Percentiles rank a stretch among this genome's conserved stretches.
These are phyloP conservation scores for Paracanthobrama guichenoti DNA, from an alignment of 2,113 vertebrate genomes.

Conservation along the genomic window DNA sequence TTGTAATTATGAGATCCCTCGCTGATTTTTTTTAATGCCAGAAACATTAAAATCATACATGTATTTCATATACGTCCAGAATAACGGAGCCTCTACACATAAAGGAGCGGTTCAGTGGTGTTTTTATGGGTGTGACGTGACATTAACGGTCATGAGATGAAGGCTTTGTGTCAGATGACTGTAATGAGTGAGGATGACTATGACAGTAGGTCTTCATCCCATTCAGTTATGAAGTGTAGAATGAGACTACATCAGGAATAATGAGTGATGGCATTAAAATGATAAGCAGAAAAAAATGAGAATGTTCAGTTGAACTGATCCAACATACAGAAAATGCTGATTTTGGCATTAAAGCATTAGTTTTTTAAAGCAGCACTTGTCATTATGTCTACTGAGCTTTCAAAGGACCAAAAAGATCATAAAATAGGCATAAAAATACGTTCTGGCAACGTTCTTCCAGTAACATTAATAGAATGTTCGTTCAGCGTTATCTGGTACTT, in stretches of 20 bases:
- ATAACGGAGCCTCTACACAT: neutral
- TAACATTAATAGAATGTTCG: no score
- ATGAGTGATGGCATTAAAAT: neutral
- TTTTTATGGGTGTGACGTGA: constrained; percentile 2
- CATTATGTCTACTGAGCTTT: neutral
- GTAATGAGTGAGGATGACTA: neutral
- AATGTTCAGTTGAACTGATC: neutral
- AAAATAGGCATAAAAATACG: neutral
- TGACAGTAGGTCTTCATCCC: neutral
- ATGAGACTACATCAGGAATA: neutral
- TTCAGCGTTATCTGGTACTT: no score
- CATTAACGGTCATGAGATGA: neutral
- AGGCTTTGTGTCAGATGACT: neutral
- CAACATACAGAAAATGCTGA: neutral
- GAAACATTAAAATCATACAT: constrained; percentile 51
- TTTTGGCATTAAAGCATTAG: neutral
- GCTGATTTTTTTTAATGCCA: constrained; percentile 36
- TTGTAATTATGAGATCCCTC: constrained; percentile 68
- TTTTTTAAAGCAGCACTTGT: neutral
- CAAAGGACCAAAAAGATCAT: neutral
- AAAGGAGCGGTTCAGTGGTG: neutral
- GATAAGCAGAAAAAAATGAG: neutral
- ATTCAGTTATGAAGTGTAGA: neutral
- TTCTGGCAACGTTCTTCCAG: no score
- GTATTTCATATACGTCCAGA: constrained; percentile 26